Evolutionary conservation across 2,888 invertebrate genomes (phyloP).

Genomic region (Stegophylla sp.): DNA sequence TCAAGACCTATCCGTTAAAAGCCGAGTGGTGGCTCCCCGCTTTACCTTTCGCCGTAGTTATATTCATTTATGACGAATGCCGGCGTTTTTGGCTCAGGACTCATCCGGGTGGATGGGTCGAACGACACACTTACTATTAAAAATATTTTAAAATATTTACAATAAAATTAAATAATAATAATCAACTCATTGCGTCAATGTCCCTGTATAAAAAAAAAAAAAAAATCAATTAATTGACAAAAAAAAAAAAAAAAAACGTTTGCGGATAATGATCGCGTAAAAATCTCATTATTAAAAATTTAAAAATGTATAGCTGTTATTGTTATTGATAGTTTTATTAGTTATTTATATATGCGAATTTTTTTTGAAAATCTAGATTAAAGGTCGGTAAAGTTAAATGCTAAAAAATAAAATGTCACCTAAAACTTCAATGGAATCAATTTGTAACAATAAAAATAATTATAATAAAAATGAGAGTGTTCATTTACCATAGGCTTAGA

Average conservation of each 20-base stretch:
- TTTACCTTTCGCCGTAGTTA: slow-evolving; percentile 76
- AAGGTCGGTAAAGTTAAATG: slow-evolving; percentile 31
- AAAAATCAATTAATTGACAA: slow-evolving; percentile 57
- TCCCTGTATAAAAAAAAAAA: slow-evolving; percentile 56
- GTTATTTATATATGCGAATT: slow-evolving; percentile 58
- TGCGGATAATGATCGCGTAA: slow-evolving; percentile 28
- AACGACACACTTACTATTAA: slow-evolving; percentile 78
- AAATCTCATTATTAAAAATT: slow-evolving; percentile 59
- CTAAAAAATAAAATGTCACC: slow-evolving; percentile 51
- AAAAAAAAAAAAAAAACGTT: not conserved
- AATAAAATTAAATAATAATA: slow-evolving; percentile 51
- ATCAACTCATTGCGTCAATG: slow-evolving; percentile 57
- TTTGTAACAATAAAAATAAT: slow-evolving; percentile 50
- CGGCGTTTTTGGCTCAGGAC: slow-evolving; percentile 75
- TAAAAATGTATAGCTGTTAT: slow-evolving; percentile 59
- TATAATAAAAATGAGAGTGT: slow-evolving; percentile 54
- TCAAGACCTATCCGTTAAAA: slow-evolving; percentile 75
- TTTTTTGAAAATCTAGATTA: slow-evolving; percentile 54
- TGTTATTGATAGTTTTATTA: slow-evolving; percentile 59
- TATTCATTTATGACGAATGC: slow-evolving; percentile 78
- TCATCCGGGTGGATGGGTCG: slow-evolving; percentile 75
- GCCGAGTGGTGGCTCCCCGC: slow-evolving; percentile 77
- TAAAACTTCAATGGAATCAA: slow-evolving; percentile 41
- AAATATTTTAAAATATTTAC: slow-evolving; percentile 24
- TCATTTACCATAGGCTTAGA: slow-evolving; percentile 59